These are phyloP conservation scores for Branchinecta lindahli DNA, from an alignment of 1,140 invertebrate species.

Conservation along the genomic window DNA sequence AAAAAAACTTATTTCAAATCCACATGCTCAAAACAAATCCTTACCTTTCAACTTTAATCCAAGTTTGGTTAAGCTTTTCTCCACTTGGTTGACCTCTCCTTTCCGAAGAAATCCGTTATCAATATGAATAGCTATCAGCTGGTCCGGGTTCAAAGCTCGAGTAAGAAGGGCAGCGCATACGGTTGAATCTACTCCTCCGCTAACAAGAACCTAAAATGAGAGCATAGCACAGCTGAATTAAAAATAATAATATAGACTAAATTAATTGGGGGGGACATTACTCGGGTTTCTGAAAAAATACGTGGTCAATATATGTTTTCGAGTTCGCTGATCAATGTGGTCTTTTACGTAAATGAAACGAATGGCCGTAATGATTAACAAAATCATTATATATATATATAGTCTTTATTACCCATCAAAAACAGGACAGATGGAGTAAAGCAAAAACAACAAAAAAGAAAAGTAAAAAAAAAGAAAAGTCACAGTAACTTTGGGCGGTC, in stretches of 20 bases:
- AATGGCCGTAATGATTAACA: no score
- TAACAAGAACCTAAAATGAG: conserved; percentile 59
- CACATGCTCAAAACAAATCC: conserved; percentile 1
- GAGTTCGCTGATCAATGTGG: no score
- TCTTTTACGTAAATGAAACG: no score
- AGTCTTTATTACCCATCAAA: no score
- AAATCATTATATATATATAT: no score
- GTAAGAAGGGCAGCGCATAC: conserved; percentile 90
- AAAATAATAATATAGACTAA: not conserved
- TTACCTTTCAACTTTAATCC: conserved; percentile 65
- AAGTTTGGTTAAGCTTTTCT: conserved; percentile 62
- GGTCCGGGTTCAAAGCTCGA: conserved; percentile 68
- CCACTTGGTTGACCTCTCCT: conserved; percentile 77
- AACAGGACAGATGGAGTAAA: no score
- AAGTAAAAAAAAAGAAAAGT: no score
- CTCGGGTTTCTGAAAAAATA: not conserved
- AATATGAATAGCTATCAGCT: conserved; percentile 85
- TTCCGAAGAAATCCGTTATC: conserved; percentile 99
- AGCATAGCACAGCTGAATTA: not conserved
- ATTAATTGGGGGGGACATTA: not conserved
- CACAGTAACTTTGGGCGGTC: no score
- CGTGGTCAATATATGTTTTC: no score
- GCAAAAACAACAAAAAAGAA: no score
- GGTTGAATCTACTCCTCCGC: conserved; percentile 95
- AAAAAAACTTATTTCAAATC: no score